Evolutionary conservation across 1,140 invertebrate genomes (phyloP).

Genomic region (Rhynchophorus ferrugineus): DNA sequence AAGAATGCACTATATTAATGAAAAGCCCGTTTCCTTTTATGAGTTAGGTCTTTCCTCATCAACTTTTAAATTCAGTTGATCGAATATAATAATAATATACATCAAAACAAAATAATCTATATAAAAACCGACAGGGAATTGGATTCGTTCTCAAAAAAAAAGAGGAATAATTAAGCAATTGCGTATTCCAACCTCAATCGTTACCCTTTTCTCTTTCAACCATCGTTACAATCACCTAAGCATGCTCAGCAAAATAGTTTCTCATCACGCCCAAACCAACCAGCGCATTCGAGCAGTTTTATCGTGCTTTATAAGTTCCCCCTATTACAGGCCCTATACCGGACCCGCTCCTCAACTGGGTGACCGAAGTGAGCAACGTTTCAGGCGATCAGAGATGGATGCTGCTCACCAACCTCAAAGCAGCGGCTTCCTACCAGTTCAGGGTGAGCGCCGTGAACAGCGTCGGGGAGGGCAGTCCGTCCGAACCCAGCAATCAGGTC

Average conservation of each 20-base stretch:
- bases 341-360: conserved; percentile 78
- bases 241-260: conserved; percentile 25
- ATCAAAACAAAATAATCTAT: neutral
- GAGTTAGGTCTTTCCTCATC: too few species aligned
- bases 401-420: conserved; percentile 79
- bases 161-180: neutral
- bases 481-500: conserved; percentile 78
- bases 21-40: too few species aligned
- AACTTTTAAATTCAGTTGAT: neutral
- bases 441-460: conserved; percentile 91
- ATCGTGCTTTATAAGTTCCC: conserved; percentile 36
- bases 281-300: conserved; percentile 21
- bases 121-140: neutral
- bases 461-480: conserved; percentile 87
- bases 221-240: conserved; percentile 1
- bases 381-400: conserved; percentile 70
- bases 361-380: conserved; percentile 80
- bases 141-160: neutral
- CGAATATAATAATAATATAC: neutral
- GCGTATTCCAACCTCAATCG: conserved; percentile 24
- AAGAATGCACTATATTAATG: too few species aligned
- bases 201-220: conserved; percentile 6
- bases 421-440: conserved; percentile 93
- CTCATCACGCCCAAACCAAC: conserved; percentile 8
- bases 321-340: conserved; percentile 64